phyloP scores from a whole-genome alignment of 2,888 invertebrate species.

The Abscondita cerata region DNA sequence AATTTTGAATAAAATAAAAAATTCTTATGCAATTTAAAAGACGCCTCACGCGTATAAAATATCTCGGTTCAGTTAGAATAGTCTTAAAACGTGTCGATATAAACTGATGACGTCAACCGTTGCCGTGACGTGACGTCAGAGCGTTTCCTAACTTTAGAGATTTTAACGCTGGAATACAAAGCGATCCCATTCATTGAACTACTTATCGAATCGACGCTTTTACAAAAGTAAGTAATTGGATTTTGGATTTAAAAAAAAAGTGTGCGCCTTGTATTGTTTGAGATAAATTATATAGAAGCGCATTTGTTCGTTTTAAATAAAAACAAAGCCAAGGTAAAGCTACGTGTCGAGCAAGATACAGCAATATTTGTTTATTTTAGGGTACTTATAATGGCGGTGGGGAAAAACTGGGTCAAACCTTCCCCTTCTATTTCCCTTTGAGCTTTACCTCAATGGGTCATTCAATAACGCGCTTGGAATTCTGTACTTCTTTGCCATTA shows the following conservation, averaged over 20 bases:
- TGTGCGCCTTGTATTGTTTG: neutral
- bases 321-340: conserved; percentile 29
- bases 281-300: neutral
- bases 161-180: conserved; percentile 9
- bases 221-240: too few relatives aligned
- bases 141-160: conserved; percentile 18
- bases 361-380: conserved; percentile 41
- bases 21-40: neutral
- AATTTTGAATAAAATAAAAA: too few relatives aligned
- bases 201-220: neutral
- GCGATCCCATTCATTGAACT: conserved; percentile 20
- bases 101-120: conserved; percentile 39
- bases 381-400: conserved; percentile 31
- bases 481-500: conserved; percentile 26
- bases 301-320: conserved; percentile 16
- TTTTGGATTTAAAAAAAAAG: too few relatives aligned
- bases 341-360: conserved; percentile 31
- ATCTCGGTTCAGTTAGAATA: conserved; percentile 19
- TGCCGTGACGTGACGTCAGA: conserved; percentile 40
- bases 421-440: conserved; percentile 37
- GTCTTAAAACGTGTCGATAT: conserved; percentile 29
- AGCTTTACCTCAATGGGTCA: conserved; percentile 45
- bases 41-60: conserved; percentile 4
- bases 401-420: conserved; percentile 43
- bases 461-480: conserved; percentile 39